Conservation (phyloP, 2,113 vertebrate genomes). For the Canis aureus region DNA sequence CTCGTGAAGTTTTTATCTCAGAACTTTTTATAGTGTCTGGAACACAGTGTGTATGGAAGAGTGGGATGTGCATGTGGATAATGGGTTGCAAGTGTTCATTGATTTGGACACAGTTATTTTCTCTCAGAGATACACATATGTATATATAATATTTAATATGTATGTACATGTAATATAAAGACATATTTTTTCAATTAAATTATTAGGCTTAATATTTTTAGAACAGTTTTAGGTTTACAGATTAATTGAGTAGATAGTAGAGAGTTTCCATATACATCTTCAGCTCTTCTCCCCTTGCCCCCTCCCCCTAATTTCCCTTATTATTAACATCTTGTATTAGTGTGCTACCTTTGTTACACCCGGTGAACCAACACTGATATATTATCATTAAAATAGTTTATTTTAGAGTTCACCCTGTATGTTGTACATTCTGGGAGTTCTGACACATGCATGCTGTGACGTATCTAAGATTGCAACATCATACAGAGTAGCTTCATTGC, state of each 20-base stretch:
- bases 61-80: neutral
- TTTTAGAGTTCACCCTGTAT: neutral
- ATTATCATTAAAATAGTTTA: neutral
- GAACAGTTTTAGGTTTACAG: neutral
- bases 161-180: neutral
- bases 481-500: neutral
- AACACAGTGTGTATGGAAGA: neutral
- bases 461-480: neutral
- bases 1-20: neutral
- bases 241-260: neutral
- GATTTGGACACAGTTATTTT: neutral
- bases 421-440: neutral
- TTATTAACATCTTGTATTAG: neutral
- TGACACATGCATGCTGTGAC: neutral
- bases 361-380: neutral
- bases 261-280: neutral
- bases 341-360: neutral
- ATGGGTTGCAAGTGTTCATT: neutral
- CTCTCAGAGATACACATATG: neutral
- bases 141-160: neutral
- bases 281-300: fast-evolving
- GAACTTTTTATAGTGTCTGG: neutral
- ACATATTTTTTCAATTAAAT: neutral
- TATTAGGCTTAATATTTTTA: neutral
- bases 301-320: neutral